Evolutionary conservation across 2,113 vertebrate species (phyloP).

Genomic region (Rynchops niger): DNA sequence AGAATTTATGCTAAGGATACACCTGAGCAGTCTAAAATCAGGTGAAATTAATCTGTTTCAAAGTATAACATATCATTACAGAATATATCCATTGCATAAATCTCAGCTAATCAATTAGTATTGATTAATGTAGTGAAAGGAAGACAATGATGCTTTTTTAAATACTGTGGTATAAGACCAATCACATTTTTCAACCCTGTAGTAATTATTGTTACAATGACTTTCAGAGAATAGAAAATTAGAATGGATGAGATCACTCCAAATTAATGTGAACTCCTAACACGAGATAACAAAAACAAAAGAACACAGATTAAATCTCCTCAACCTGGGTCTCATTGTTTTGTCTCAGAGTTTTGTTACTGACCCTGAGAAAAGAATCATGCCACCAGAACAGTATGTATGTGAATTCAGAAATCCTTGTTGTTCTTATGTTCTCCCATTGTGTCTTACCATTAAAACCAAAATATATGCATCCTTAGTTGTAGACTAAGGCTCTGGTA

Average conservation of each 20-base stretch:
- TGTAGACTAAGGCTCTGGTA: background rate
- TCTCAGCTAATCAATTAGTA: background rate
- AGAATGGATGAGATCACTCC: background rate
- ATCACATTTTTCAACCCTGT: background rate
- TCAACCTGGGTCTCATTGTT: background rate
- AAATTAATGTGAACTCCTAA: background rate
- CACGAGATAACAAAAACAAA: background rate
- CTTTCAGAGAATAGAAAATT: background rate
- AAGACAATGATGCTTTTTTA: background rate
- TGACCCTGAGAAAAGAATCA: background rate
- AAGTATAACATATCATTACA: background rate
- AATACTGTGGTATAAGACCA: background rate
- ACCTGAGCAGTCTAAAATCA: background rate
- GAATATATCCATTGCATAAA: background rate
- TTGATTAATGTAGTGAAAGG: background rate
- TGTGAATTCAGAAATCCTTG: background rate
- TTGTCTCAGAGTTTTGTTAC: background rate
- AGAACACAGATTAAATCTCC: background rate
- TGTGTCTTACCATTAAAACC: background rate
- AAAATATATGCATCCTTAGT: background rate
- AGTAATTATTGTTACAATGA: background rate
- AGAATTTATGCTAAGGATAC: background rate
- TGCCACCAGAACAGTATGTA: background rate
- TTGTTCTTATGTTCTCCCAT: background rate
- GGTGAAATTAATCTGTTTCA: background rate